Evolutionary conservation across 2,113 vertebrate genomes (phyloP).

Genomic region (Salvelinus namaycush): DNA sequence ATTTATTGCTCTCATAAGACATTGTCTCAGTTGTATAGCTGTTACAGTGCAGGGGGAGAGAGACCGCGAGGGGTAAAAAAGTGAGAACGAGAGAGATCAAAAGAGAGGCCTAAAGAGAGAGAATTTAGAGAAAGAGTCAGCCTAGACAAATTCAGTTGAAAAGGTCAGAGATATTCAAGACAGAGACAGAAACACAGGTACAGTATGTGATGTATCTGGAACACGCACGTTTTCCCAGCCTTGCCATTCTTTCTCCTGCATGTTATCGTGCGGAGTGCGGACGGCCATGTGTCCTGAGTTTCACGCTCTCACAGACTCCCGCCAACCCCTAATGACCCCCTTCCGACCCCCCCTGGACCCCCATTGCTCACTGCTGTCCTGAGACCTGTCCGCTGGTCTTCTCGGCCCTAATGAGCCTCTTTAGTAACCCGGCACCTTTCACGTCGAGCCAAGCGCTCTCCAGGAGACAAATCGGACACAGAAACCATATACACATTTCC

Average conservation of each 20-base stretch:
- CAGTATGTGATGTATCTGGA: slow-evolving; percentile 49
- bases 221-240: slow-evolving; percentile 61
- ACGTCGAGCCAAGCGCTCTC: slow-evolving; percentile 43
- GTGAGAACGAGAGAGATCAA: slow-evolving; percentile 21
- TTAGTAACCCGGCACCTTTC: slow-evolving; percentile 51
- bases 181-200: neutral
- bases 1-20: neutral
- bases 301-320: slow-evolving; percentile 56
- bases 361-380: slow-evolving; percentile 38
- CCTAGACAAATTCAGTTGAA: too few relatives aligned
- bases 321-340: slow-evolving; percentile 32
- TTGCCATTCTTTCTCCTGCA: slow-evolving; percentile 41
- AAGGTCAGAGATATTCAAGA: slow-evolving; percentile 33
- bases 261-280: slow-evolving; percentile 21
- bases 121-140: slow-evolving; percentile 35
- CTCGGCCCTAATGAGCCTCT: slow-evolving; percentile 53
- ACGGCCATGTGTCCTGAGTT: slow-evolving; percentile 57
- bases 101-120: slow-evolving; percentile 2
- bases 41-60: neutral
- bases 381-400: slow-evolving; percentile 53
- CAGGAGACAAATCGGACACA: slow-evolving; percentile 50
- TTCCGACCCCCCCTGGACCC: slow-evolving; percentile 55
- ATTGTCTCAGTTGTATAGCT: neutral
- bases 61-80: neutral
- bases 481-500: slow-evolving; percentile 36